Base-by-base conservation (phyloP, 2,113 vertebrate species). In the Dermatemys mawii region DNA sequence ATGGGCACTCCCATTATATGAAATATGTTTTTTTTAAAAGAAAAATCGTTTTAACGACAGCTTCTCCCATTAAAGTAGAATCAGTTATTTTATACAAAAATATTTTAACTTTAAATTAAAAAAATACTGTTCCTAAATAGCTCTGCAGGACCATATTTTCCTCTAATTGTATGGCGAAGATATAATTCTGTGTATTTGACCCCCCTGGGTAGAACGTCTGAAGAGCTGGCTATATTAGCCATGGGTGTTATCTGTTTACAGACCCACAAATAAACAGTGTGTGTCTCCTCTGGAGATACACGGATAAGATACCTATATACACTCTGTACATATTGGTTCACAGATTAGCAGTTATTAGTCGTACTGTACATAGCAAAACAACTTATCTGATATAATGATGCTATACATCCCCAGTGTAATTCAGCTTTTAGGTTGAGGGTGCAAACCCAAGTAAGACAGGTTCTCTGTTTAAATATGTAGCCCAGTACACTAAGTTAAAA, bases 401-500 rank as follows among this genome's bases (percentile, higher is more conserved):
- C 96, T 95, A 92, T 84, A 94, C 90, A 97, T 96, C 95, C 87
- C 95, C 94, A 94, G 96, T 95, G 94, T 85, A 94, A 84, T 86
- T 97, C 91, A 94, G 89, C 89, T 95, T 97, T 97, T 98, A 99
- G 96, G 97, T 98, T 83, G 99, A 99, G 41, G 99, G 99, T 1
- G 99, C 99, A 98, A 99, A 99, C 83, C 99, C 99, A 97, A 99
- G 98, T 97, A 99, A 98, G 94, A 99, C 98, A 44, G 99, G 99
- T 97, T 99, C 99, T 97, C 99, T 99, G 98, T 99, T 99, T 97
- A 99, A 97, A 98, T 99, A 99, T 1, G 99, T 99, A 94, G 99
- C 99, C 99, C 99, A 99, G 95, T 99, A 99, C 91, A 99, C 99
- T 86, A 99, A 98, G 97, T 99, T 99, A 97, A 99, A 99, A 90